Percentiles rank a stretch among this genome's conserved stretches.
These are phyloP conservation scores for Drosophila lacteicornis DNA, from an alignment of 1,140 invertebrate genomes.

Conservation along the genomic window DNA sequence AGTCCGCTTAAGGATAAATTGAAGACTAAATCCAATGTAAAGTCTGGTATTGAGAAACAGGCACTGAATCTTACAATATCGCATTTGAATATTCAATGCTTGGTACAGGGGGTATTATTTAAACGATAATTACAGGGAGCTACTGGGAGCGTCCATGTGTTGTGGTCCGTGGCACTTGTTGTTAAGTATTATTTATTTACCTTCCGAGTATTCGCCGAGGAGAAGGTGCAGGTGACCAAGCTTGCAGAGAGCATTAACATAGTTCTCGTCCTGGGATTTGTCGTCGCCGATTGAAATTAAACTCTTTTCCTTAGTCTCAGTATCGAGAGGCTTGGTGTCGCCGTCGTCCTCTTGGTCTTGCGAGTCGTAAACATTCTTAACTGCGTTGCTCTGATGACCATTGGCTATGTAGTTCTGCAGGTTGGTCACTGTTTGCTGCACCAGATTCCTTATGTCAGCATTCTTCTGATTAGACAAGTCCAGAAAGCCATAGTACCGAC, in stretches of 20 bases:
- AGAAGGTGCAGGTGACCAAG: constrained; percentile 97
- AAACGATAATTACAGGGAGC: neutral
- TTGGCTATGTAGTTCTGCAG: constrained; percentile 62
- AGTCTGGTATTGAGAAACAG: too few species aligned
- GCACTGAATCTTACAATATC: too few species aligned
- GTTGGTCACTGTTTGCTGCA: constrained; percentile 57
- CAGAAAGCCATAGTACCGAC: constrained; percentile 67
- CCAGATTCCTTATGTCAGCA: constrained; percentile 31
- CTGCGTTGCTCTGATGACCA: constrained; percentile 3
- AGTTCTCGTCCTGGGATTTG: constrained; percentile 1
- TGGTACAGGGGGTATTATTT: neutral
- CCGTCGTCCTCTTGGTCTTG: constrained; percentile 9
- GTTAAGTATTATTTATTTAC: constrained; percentile 85
- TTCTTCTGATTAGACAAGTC: constrained; percentile 62
- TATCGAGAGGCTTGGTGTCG: constrained; percentile 19
- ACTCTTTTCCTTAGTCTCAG: constrained; percentile 4
- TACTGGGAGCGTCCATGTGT: neutral
- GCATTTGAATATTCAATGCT: neutral
- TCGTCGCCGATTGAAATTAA: neutral
- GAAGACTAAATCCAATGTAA: too few species aligned
- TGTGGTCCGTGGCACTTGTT: neutral
- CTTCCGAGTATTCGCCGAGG: constrained; percentile 95
- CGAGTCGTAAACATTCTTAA: constrained; percentile 1
- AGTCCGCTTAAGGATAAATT: too few species aligned
- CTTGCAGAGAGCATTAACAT: constrained; percentile 93